A percentile compares a stretch with the other conserved stretches of the same genome.
phyloP scores from a whole-genome alignment of 2,113 vertebrate species.

The Paraplagusia blochii region DNA sequence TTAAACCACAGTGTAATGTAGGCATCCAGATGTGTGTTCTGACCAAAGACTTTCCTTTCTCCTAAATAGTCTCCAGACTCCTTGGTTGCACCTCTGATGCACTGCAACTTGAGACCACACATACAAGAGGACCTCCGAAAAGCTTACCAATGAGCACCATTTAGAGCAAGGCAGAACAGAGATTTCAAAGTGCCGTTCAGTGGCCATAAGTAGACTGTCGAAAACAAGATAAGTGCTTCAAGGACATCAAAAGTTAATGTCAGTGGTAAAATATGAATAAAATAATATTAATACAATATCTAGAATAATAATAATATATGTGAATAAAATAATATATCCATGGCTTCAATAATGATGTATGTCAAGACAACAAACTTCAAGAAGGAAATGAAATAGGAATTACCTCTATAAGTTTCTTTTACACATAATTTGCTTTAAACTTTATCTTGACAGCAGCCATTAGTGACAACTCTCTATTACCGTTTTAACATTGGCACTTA shows the following conservation, averaged over 20 bases:
- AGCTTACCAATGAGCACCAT: conserved; percentile 3
- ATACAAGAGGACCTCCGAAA: neutral
- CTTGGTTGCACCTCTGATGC: conserved; percentile 9
- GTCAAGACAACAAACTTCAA: no score
- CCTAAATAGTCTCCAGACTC: no score
- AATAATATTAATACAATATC: no score
- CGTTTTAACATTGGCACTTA: no score
- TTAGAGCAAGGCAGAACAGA: neutral
- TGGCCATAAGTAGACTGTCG: conserved; percentile 28
- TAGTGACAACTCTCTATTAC: conserved; percentile 4
- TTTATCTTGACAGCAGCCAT: conserved; percentile 28
- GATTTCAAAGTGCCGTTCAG: conserved; percentile 14
- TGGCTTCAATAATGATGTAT: no score
- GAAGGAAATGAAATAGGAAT: neutral
- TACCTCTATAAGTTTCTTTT: rapidly evolving
- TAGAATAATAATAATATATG: no score
- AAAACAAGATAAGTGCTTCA: conserved; percentile 27
- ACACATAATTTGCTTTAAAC: neutral
- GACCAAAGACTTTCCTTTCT: conserved; percentile 4
- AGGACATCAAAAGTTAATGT: conserved; percentile 17
- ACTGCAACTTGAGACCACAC: conserved; percentile 6
- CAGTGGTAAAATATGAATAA: no score
- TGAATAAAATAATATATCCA: no score
- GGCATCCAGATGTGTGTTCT: conserved; percentile 19
- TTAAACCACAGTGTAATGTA: neutral